Conservation (phyloP, 2,113 vertebrate species). For the Suncus etruscus region DNA sequence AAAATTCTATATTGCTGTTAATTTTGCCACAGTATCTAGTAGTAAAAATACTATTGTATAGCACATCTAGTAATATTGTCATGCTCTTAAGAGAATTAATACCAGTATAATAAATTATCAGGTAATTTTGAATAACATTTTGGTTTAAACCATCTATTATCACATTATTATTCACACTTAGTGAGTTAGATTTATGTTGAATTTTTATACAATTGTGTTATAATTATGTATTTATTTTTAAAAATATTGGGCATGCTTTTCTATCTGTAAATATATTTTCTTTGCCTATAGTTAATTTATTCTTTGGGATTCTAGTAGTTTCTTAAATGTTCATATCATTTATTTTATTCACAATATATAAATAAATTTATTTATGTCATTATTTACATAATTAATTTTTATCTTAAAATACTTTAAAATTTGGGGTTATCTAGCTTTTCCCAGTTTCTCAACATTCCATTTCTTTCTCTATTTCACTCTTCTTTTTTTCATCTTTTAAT, state of each 20-base stretch:
- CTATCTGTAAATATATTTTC: neutral
- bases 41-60: neutral
- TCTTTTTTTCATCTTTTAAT: too few relatives aligned
- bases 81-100: neutral
- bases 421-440: neutral
- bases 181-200: neutral
- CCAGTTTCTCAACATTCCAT: neutral
- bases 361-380: neutral
- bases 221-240: neutral
- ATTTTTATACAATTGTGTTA: constrained; percentile 8
- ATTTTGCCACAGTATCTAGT: neutral
- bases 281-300: neutral
- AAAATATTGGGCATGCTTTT: neutral
- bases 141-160: neutral
- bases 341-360: neutral
- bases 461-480: neutral
- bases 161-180: neutral
- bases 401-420: neutral
- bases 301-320: neutral
- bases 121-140: neutral
- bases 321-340: neutral
- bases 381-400: neutral
- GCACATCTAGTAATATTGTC: neutral
- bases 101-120: neutral
- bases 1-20: neutral